Evolutionary conservation across 2,888 invertebrate species (phyloP).

Genomic region (Toxonevra muliebris): DNA sequence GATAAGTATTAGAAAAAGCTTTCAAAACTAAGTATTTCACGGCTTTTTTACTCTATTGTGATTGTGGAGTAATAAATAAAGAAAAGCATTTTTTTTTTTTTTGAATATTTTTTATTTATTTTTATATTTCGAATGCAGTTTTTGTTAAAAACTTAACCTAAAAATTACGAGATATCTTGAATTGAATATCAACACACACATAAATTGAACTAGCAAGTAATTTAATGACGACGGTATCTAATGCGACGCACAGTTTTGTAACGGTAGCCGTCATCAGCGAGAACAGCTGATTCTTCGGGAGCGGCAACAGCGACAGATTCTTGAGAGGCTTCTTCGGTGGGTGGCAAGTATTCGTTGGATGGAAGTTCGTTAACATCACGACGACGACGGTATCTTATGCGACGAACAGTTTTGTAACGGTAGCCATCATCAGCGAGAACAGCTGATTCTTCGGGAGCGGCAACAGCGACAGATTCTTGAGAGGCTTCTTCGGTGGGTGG

Average conservation of each 20-base stretch:
- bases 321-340: constrained; percentile 13
- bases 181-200: constrained; percentile 14
- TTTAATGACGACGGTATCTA: constrained; percentile 44
- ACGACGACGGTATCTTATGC: constrained; percentile 42
- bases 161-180: constrained; percentile 16
- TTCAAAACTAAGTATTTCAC: too few relatives aligned
- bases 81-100: too few relatives aligned
- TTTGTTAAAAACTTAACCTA: constrained; percentile 7
- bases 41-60: too few relatives aligned
- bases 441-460: constrained; percentile 34
- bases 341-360: constrained; percentile 20
- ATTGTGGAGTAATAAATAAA: too few relatives aligned
- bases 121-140: not conserved
- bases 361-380: constrained; percentile 49
- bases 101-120: not conserved
- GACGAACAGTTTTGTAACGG: constrained; percentile 59
- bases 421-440: constrained; percentile 56
- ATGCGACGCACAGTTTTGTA: constrained; percentile 51
- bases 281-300: constrained; percentile 33
- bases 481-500: constrained; percentile 32
- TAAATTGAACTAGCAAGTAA: constrained; percentile 8
- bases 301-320: constrained; percentile 32
- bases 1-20: too few relatives aligned
- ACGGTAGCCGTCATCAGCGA: constrained; percentile 51
- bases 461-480: constrained; percentile 26